A percentile compares a stretch with the other conserved stretches of the same genome.
These are phyloP conservation scores for Catocala fraxini DNA, from an alignment of 2,888 invertebrate genomes.

Conservation along the genomic window DNA sequence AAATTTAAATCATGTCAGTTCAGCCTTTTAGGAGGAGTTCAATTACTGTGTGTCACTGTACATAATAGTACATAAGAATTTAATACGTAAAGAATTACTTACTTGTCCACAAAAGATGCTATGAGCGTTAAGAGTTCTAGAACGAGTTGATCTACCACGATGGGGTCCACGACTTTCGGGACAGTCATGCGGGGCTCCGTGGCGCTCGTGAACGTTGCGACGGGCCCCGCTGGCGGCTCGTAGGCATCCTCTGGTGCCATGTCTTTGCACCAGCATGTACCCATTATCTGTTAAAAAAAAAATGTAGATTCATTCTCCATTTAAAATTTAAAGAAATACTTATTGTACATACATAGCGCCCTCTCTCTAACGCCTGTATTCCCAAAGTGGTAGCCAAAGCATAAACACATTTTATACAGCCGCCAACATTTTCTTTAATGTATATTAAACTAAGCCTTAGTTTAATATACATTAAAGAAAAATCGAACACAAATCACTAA, in stretches of 20 bases:
- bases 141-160: constrained; percentile 91
- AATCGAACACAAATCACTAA: no score
- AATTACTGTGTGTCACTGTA: no score
- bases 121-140: constrained; percentile 93
- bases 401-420: no score
- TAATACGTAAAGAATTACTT: constrained; percentile 56
- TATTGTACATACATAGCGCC: no score
- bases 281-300: constrained; percentile 87
- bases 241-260: constrained; percentile 85
- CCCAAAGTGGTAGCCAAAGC: no score
- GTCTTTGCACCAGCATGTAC: constrained; percentile 92
- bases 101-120: constrained; percentile 93
- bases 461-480: no score
- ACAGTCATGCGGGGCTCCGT: constrained; percentile 49
- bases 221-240: constrained; percentile 59
- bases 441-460: no score
- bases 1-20: no score
- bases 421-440: no score
- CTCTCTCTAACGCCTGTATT: no score
- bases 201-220: constrained; percentile 40
- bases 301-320: not conserved
- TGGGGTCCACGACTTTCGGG: constrained; percentile 67
- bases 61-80: no score
- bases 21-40: no score
- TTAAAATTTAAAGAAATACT: not conserved